These are phyloP conservation scores for Bothrops alternatus DNA, from an alignment of 2,797 vertebrate genomes.

Conservation along the genomic window DNA sequence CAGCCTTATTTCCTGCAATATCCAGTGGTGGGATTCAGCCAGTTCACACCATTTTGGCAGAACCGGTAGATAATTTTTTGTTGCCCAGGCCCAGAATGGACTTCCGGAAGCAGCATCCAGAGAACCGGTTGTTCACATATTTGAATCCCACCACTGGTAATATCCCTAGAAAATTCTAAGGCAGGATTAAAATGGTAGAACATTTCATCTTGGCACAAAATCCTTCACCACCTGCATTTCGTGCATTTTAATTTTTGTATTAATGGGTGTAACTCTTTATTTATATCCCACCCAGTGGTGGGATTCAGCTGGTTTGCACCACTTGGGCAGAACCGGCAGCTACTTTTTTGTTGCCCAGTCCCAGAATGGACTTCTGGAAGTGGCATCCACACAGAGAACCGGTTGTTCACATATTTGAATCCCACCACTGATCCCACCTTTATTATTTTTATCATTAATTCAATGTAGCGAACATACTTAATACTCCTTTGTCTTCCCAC, in stretches of 20 bases:
- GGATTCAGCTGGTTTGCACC: no score
- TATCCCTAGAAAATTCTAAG: neutral
- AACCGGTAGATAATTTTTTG: no score
- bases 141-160: no score
- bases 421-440: neutral
- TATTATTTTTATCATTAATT: neutral
- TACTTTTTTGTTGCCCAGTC: no score
- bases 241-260: neutral
- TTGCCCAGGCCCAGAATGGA: no score
- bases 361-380: no score
- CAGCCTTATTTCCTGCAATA: neutral
- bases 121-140: no score
- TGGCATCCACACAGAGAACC: no score
- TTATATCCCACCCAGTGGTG: neutral
- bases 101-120: no score
- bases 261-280: neutral
- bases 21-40: neutral
- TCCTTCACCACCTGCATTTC: neutral
- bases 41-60: no score
- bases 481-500: neutral
- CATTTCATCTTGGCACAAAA: neutral
- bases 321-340: no score
- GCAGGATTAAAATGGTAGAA: neutral
- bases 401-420: no score
- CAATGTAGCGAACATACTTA: neutral